Evolutionary conservation across 2,113 vertebrate species (phyloP).

Genomic region (Manacus vitellinus): DNA sequence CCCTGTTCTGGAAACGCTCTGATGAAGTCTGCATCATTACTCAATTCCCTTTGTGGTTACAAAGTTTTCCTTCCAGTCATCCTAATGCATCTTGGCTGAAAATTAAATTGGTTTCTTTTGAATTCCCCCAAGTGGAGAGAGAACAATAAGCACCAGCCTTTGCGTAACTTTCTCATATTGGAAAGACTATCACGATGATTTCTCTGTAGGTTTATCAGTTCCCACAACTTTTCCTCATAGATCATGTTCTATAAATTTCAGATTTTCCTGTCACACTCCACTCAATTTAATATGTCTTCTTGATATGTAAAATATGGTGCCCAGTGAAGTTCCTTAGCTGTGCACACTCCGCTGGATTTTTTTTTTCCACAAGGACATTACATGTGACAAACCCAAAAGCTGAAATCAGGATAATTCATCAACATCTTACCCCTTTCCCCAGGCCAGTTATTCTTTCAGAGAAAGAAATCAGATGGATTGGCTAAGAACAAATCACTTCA

Average conservation of each 20-base stretch:
- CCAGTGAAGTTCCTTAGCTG: background rate
- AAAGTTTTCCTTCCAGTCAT: constrained; percentile 58
- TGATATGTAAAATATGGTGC: background rate
- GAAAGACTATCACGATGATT: constrained; percentile 8
- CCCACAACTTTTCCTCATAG: constrained; percentile 39
- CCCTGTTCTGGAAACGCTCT: constrained; percentile 28
- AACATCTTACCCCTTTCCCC: background rate
- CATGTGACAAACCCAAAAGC: background rate
- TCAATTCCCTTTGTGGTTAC: constrained; percentile 20
- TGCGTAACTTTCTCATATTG: constrained; percentile 10
- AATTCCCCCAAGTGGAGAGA: constrained; percentile 57
- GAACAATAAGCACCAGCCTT: constrained; percentile 60
- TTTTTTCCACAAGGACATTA: background rate
- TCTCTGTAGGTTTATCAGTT: constrained; percentile 55
- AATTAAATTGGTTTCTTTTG: constrained; percentile 67
- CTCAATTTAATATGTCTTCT: background rate
- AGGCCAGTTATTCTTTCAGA: background rate
- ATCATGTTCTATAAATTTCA: background rate
- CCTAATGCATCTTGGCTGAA: constrained; percentile 59
- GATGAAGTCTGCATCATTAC: constrained; percentile 52
- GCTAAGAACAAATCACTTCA: background rate
- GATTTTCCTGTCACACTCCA: constrained; percentile 11
- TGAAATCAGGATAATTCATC: background rate
- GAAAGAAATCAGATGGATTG: constrained; percentile 1
- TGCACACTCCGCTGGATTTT: background rate